Percentiles rank a stretch among this genome's conserved stretches.
phyloP scores from a whole-genome alignment of 2,888 invertebrate species.

The Blastobasis lacticolella region DNA sequence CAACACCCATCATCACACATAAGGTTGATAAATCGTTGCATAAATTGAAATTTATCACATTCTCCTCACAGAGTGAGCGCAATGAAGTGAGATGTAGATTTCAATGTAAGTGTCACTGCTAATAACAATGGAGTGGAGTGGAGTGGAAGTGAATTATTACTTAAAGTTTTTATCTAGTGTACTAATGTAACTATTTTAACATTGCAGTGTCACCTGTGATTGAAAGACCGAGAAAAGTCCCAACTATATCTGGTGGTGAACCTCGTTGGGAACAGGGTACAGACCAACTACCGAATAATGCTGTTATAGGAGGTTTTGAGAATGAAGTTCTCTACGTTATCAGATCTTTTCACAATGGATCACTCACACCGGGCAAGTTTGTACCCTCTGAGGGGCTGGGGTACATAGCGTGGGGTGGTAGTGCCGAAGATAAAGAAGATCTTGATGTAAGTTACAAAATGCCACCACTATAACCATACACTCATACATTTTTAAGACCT shows the following conservation, averaged over 20 bases:
- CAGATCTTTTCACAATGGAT: constrained; percentile 79
- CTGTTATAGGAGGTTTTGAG: constrained; percentile 79
- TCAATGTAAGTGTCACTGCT: constrained; percentile 3
- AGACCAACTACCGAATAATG: constrained; percentile 77
- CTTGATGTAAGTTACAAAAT: constrained; percentile 73
- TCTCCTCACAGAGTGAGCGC: constrained; percentile 10
- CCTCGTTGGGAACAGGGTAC: constrained; percentile 76
- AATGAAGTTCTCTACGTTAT: constrained; percentile 77
- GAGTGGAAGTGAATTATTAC: background rate
- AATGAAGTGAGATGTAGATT: constrained; percentile 17
- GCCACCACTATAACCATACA: no score
- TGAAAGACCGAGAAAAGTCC: background rate
- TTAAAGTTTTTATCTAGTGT: background rate
- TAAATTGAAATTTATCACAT: constrained; percentile 27
- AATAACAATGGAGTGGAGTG: background rate
- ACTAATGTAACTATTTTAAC: background rate
- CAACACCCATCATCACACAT: constrained; percentile 23
- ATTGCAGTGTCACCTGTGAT: constrained; percentile 5
- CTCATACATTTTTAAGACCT: no score
- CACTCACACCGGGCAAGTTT: constrained; percentile 84
- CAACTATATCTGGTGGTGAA: constrained; percentile 29
- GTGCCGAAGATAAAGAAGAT: constrained; percentile 77
- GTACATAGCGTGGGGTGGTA: constrained; percentile 83
- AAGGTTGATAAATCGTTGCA: constrained; percentile 6
- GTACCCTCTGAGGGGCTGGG: constrained; percentile 78